These are phyloP conservation scores for Chauna torquata DNA, from an alignment of 2,113 vertebrate species.

Conservation along the genomic window DNA sequence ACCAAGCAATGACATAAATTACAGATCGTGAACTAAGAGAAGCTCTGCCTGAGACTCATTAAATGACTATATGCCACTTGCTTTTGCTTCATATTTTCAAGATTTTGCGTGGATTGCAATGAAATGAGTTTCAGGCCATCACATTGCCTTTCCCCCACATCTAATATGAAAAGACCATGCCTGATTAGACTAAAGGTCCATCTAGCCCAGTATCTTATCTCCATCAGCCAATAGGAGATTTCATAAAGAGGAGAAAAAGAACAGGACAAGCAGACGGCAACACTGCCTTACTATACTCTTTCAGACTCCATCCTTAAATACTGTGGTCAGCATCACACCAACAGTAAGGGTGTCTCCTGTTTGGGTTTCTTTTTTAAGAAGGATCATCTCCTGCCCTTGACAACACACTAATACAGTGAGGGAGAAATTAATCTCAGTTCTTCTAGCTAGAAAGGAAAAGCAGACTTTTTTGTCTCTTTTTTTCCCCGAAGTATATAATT, in stretches of 20 bases:
- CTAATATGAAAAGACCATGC: background rate
- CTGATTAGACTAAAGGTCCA: background rate
- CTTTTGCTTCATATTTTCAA: background rate
- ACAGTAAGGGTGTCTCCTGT: background rate
- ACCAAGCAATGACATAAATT: background rate
- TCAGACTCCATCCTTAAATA: background rate
- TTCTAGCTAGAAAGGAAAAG: background rate
- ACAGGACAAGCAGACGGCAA: background rate
- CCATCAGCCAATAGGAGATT: background rate
- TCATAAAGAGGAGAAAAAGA: background rate
- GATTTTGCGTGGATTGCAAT: background rate
- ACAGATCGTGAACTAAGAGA: background rate
- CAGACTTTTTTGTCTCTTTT: background rate
- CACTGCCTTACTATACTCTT: background rate
- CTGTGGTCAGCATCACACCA: background rate
- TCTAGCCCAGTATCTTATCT: background rate
- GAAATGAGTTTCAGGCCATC: background rate
- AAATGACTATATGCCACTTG: background rate
- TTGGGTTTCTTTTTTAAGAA: background rate
- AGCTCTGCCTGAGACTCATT: background rate
- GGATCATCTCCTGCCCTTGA: background rate
- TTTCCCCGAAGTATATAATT: background rate
- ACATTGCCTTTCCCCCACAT: background rate
- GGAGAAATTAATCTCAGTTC: background rate
- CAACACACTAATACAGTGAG: background rate